These are phyloP conservation scores for Macroramphosus scolopax DNA, from an alignment of 2,797 vertebrate species.

Conservation along the genomic window DNA sequence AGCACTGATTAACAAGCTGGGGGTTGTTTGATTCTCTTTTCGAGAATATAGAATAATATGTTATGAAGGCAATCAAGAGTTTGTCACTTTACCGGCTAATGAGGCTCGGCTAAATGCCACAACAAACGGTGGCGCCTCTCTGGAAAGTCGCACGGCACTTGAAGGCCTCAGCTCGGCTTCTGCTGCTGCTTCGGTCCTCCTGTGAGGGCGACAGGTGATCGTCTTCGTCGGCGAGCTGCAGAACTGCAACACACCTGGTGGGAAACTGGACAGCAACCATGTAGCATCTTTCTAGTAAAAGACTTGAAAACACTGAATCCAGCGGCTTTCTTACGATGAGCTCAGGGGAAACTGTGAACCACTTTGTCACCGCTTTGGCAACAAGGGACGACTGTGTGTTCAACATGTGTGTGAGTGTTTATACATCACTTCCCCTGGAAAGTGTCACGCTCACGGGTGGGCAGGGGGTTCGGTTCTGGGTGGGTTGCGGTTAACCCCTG, in stretches of 20 bases:
- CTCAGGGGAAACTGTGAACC: slow-evolving; percentile 36
- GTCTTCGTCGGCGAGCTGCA: slow-evolving; percentile 7
- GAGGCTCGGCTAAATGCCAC: slow-evolving; percentile 65
- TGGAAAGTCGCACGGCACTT: slow-evolving; percentile 5
- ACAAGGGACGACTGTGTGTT: slow-evolving; percentile 57
- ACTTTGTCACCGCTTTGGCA: slow-evolving; percentile 60
- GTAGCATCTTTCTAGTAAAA: no score
- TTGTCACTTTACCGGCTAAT: slow-evolving; percentile 71
- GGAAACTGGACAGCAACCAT: neutral
- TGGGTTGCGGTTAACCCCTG: slow-evolving; percentile 69
- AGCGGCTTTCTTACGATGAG: slow-evolving; percentile 17
- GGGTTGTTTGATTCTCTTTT: slow-evolving; percentile 64
- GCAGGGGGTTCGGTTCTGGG: slow-evolving; percentile 61
- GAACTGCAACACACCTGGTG: neutral
- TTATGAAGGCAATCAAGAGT: slow-evolving; percentile 69
- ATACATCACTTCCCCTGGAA: slow-evolving; percentile 73
- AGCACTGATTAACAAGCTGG: slow-evolving; percentile 70
- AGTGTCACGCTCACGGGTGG: slow-evolving; percentile 65
- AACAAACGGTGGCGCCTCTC: slow-evolving; percentile 57
- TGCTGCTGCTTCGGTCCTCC: no score
- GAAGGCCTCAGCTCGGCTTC: slow-evolving; percentile 14
- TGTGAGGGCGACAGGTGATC: neutral
- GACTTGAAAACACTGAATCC: slow-evolving; percentile 32
- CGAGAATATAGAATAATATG: slow-evolving; percentile 62
- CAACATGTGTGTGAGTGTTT: slow-evolving; percentile 69